Percentiles rank a stretch among this genome's conserved stretches.
phyloP scores from a whole-genome alignment of 2,888 invertebrate genomes.

The Aricia artaxerxes region DNA sequence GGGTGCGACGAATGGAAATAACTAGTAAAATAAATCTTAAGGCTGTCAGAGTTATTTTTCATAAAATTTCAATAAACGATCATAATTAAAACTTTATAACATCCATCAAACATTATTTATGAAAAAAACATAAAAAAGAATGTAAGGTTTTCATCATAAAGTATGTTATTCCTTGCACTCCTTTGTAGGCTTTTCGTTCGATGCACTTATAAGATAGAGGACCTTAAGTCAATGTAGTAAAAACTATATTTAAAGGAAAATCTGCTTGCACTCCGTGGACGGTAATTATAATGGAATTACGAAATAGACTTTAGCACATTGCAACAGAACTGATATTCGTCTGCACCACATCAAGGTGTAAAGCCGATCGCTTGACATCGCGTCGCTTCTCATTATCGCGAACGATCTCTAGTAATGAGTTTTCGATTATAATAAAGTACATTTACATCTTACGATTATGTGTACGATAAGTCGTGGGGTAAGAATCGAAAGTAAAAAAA shows the following conservation, averaged over 20 bases:
- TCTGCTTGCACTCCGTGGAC: background rate
- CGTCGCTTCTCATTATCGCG: conserved; percentile 45
- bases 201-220: background rate
- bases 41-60: background rate
- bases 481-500: background rate
- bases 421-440: conserved; percentile 44
- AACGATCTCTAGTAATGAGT: conserved; percentile 46
- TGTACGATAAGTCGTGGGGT: conserved; percentile 31
- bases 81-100: conserved; percentile 19
- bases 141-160: too few species aligned
- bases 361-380: conserved; percentile 37
- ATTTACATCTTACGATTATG: conserved; percentile 36
- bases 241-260: background rate
- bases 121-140: background rate
- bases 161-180: background rate
- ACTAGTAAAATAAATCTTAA: conserved; percentile 3
- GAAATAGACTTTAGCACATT: background rate
- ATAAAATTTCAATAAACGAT: conserved; percentile 16
- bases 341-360: conserved; percentile 1
- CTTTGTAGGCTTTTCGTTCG: background rate
- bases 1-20: background rate
- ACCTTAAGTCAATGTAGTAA: background rate
- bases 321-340: conserved; percentile 19
- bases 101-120: conserved; percentile 10
- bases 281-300: background rate